Evolutionary conservation across 2,888 invertebrate species (phyloP).

Genomic region (Ecdyonurus torrentis): DNA sequence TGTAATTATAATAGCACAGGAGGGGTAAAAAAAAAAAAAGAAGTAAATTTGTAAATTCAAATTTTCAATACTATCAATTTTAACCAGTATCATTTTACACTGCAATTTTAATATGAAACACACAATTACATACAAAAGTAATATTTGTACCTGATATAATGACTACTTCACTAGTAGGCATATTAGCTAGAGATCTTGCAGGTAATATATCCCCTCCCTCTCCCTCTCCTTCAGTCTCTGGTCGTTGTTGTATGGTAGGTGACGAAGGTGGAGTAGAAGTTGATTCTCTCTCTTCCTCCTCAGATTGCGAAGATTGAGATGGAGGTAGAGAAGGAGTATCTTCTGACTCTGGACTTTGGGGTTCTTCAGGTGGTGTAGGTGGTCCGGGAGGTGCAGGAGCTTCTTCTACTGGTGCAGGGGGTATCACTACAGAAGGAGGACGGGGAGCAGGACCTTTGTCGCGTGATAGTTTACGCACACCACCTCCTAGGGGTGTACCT

Average conservation of each 20-base stretch:
- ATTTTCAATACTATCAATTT: too few relatives aligned
- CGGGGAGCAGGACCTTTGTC: constrained; percentile 71
- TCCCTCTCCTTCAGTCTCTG: constrained; percentile 3
- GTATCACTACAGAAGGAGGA: constrained; percentile 30
- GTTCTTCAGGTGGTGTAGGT: constrained; percentile 20
- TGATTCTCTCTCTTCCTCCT: constrained; percentile 6
- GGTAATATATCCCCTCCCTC: neutral
- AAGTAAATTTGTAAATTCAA: too few relatives aligned
- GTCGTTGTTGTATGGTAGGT: neutral
- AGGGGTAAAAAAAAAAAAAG: too few relatives aligned
- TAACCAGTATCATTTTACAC: too few relatives aligned
- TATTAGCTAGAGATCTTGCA: neutral
- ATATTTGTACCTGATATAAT: constrained; percentile 1
- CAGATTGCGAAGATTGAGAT: constrained; percentile 6
- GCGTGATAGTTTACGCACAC: constrained; percentile 34
- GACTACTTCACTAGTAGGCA: neutral
- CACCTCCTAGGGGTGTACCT: constrained; percentile 19
- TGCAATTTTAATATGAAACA: too few relatives aligned
- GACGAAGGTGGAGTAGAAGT: constrained; percentile 12
- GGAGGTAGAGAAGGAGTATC: constrained; percentile 9
- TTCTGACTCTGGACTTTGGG: constrained; percentile 26
- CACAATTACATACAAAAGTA: too few relatives aligned
- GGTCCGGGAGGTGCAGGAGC: constrained; percentile 18
- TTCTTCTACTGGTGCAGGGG: constrained; percentile 15
- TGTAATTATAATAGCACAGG: too few relatives aligned